A percentile compares a stretch with the other conserved stretches of the same genome.
These are phyloP conservation scores for Pseudomyrmex pallidus DNA, from an alignment of 1,140 invertebrate genomes.

Conservation along the genomic window DNA sequence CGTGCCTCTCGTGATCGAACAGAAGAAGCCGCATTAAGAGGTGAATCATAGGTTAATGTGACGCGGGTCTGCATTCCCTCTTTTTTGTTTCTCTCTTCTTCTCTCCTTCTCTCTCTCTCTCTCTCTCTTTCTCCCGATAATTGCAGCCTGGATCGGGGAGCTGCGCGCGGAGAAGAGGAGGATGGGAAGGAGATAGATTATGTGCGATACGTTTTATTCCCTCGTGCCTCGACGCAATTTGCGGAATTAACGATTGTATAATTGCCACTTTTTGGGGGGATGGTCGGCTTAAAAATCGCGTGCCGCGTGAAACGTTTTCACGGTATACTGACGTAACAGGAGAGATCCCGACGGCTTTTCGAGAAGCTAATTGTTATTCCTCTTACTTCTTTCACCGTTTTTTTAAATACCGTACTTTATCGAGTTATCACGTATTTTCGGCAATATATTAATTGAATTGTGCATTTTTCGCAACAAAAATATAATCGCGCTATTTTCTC, in stretches of 20 bases:
- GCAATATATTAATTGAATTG: neutral
- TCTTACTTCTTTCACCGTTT: constrained; percentile 27
- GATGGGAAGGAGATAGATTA: constrained; percentile 74
- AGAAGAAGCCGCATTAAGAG: constrained; percentile 81
- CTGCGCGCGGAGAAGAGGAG: neutral
- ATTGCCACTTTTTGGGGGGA: constrained; percentile 70
- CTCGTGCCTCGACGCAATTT: constrained; percentile 73
- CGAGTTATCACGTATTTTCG: no score
- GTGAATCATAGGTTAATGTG: constrained; percentile 82
- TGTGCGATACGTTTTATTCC: constrained; percentile 72
- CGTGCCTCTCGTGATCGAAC: constrained; percentile 78
- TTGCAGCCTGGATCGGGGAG: constrained; percentile 62
- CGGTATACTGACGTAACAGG: constrained; percentile 45
- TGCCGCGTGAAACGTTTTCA: constrained; percentile 71
- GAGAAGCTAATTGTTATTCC: constrained; percentile 51
- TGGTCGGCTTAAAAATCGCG: constrained; percentile 62
- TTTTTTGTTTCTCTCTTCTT: constrained; percentile 48
- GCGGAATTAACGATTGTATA: constrained; percentile 77
- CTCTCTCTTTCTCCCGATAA: constrained; percentile 61
- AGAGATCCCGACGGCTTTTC: constrained; percentile 40
- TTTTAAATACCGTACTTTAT: constrained; percentile 19
- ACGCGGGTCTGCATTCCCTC: constrained; percentile 56
- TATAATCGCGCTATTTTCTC: neutral
- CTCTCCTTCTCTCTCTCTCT: constrained; percentile 37
- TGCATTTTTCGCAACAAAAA: neutral